Percentiles rank a stretch among this genome's conserved stretches.
These are phyloP conservation scores for Cisticola juncidis DNA, from an alignment of 2,113 vertebrate genomes.

Conservation along the genomic window DNA sequence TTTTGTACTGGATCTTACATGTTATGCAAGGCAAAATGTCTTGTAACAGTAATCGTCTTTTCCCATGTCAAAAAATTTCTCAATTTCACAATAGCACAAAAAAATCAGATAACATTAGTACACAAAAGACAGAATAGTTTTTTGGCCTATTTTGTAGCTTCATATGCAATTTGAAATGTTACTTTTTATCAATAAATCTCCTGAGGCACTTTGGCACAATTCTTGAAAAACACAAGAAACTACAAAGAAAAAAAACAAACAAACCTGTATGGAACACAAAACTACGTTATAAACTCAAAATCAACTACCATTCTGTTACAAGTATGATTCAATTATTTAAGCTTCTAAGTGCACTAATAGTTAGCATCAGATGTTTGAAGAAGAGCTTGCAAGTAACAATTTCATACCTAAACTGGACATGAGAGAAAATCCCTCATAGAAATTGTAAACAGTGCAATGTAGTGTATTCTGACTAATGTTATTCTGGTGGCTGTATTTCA, in stretches of 20 bases:
- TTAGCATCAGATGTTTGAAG: background rate
- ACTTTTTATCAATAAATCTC: background rate
- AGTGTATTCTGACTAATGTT: background rate
- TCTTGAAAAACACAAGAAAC: background rate
- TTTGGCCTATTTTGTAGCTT: background rate
- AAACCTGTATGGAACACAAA: background rate
- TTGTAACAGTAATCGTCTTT: background rate
- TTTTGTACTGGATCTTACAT: background rate
- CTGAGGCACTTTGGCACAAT: background rate
- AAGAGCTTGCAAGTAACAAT: background rate
- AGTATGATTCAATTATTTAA: background rate
- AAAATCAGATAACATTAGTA: background rate
- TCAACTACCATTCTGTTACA: background rate
- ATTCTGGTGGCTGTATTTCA: background rate
- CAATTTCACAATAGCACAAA: background rate
- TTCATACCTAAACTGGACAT: background rate
- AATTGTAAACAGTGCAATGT: background rate
- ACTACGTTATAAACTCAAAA: background rate
- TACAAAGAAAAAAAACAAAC: background rate
- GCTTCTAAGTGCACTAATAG: background rate
- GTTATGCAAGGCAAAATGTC: background rate
- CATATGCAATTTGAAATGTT: background rate
- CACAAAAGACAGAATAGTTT: background rate
- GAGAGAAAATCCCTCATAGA: background rate
- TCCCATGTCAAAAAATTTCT: background rate